Evolutionary conservation across 2,888 invertebrate species (phyloP).

Genomic region (Nemapogon koenigi): DNA sequence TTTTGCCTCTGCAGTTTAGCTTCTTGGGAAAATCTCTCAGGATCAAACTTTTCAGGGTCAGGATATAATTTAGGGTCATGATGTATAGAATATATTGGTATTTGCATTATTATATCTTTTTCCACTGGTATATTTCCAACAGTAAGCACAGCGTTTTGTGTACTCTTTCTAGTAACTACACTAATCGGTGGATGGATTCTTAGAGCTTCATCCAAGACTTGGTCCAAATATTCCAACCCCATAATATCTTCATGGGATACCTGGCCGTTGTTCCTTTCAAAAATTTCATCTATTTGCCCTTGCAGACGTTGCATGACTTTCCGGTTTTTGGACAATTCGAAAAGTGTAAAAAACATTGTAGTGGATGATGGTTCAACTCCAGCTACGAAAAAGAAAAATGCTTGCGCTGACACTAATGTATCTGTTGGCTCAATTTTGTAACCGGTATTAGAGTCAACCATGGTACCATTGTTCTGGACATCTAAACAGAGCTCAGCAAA

Average conservation of each 20-base stretch:
- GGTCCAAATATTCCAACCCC: conserved; percentile 41
- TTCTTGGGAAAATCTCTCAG: conserved; percentile 28
- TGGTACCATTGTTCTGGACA: conserved; percentile 29
- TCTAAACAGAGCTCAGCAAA: conserved; percentile 37
- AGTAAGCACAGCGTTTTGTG: conserved; percentile 18
- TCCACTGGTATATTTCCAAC: conserved; percentile 1
- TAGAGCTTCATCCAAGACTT: conserved; percentile 36
- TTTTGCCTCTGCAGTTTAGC: conserved; percentile 19
- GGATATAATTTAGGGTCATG: conserved; percentile 21
- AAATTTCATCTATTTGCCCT: conserved; percentile 36
- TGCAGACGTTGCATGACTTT: conserved; percentile 34
- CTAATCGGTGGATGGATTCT: conserved; percentile 38
- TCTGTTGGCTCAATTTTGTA: conserved; percentile 31
- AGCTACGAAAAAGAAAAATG: conserved; percentile 49
- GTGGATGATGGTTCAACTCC: conserved; percentile 48
- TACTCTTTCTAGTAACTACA: conserved; percentile 28
- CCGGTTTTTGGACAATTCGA: conserved; percentile 37
- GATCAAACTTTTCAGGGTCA: conserved; percentile 24
- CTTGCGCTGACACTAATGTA: conserved; percentile 43
- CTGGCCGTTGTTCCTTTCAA: conserved; percentile 23
- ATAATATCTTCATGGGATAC: conserved; percentile 32
- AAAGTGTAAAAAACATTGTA: conserved; percentile 35
- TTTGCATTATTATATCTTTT: not conserved
- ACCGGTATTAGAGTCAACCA: conserved; percentile 28
- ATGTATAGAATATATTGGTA: conserved; percentile 14